A percentile compares a stretch with the other conserved stretches of the same genome.
phyloP scores from a whole-genome alignment of 2,888 invertebrate species.

The Automeris io region DNA sequence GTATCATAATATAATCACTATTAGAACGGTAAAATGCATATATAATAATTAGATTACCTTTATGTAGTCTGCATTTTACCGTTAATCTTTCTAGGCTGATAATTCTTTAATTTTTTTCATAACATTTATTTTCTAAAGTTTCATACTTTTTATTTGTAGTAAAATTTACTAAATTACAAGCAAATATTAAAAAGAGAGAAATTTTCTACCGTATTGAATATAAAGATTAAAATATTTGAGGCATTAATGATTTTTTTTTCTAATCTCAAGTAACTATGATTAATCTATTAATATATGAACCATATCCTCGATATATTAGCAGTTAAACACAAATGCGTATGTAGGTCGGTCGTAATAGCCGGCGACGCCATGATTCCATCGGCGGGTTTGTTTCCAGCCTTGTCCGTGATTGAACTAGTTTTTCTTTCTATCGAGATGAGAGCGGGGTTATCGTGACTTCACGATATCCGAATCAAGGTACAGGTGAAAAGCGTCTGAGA shows the following conservation, averaged over 20 bases:
- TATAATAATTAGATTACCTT: no score
- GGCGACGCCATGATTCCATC: constrained; percentile 49
- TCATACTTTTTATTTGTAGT: no score
- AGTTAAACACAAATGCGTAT: constrained; percentile 33
- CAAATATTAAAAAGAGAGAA: no score
- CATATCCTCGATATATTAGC: background rate
- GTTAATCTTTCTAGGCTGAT: no score
- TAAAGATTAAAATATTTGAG: no score
- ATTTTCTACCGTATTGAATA: no score
- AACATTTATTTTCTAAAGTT: no score
- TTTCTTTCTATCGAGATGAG: constrained; percentile 52
- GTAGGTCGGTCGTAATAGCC: constrained; percentile 61
- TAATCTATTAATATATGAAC: background rate
- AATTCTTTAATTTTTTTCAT: no score
- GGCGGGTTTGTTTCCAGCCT: constrained; percentile 50
- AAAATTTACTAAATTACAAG: no score
- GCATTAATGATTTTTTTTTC: background rate
- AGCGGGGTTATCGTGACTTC: constrained; percentile 52
- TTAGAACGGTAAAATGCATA: no score
- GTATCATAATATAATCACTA: no score
- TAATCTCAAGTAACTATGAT: background rate
- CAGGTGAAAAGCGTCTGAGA: constrained; percentile 17
- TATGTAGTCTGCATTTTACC: no score
- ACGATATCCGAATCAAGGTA: constrained; percentile 14
- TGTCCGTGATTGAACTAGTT: constrained; percentile 66